Evolutionary conservation across 1,140 invertebrate species (phyloP), one percentile per base, ranked within the genome.

Genomic region (Harpegnathos saltator): DNA sequence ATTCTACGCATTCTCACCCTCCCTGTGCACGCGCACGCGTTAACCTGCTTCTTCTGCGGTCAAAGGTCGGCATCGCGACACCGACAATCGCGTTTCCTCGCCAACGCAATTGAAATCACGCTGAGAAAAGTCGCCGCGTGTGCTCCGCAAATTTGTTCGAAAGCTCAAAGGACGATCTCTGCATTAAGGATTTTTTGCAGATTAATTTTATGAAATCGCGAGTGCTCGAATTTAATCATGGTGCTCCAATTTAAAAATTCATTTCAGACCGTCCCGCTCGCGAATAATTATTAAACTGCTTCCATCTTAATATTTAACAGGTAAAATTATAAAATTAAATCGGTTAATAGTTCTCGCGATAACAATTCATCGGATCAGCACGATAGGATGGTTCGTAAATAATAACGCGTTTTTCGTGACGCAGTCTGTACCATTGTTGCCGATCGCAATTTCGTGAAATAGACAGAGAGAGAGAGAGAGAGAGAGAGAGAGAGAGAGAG

Each of bases 1-100:
- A 90, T 90, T 90, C 87, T 82, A 81, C 80, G 82, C 84, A 89
- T 90, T 86, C 81, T 69, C 44, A 84, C 89, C 89, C 74, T 69
- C 54, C 68, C 44, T 83, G 24, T n/a, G n/a, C n/a, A n/a, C n/a
- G n/a, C n/a, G 22, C 65, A 19, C n/a, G 24, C 56, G 5, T 54
- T 50, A 38, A 11, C 17, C 48, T 24, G 22, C 5, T 63, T 52
- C 17, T 72, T 54, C 29, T 72, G 38, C 11, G 4, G 14, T 7
- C 22, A 80, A 29, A 80, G 33, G 14, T 44, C 38, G 29, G 17
- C 29, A 58, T 3, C 24, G 50, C 5, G 50, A 24, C 24, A n/a
- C 48, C 19, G 29, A 62, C 1, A 15, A 54, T 75, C n/a, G 44
- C 29, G 4, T 63, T 19, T 75, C 50, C 11, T 12, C 29, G 29